phyloP scores from a whole-genome alignment of 2,797 vertebrate genomes.

The Heliangelus exortis region DNA sequence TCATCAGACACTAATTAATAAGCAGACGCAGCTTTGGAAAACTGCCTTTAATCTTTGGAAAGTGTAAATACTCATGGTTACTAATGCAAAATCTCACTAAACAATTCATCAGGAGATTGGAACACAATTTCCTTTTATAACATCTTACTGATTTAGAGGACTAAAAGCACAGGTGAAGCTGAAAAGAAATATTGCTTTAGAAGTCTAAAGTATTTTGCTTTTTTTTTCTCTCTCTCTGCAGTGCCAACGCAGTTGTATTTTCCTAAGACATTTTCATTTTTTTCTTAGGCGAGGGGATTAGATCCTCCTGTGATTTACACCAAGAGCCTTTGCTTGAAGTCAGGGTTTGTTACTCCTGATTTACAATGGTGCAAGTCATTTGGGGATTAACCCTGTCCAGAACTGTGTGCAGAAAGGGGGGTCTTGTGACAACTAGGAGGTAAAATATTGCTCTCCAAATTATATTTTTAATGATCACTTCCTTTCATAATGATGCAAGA shows the following conservation, averaged over 20 bases:
- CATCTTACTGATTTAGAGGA: conserved; percentile 55
- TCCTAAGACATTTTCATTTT: conserved; percentile 38
- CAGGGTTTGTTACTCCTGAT: conserved; percentile 52
- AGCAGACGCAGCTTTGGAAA: conserved; percentile 70
- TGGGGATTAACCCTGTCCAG: conserved; percentile 47
- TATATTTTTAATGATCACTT: conserved; percentile 73
- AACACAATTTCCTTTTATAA: conserved; percentile 67
- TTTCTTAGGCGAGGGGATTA: conserved; percentile 4
- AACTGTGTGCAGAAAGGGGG: conserved; percentile 4
- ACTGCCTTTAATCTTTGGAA: conserved; percentile 78
- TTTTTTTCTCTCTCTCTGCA: not conserved
- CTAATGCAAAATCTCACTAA: conserved; percentile 76
- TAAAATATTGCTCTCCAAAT: conserved; percentile 72
- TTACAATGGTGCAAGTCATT: conserved; percentile 55
- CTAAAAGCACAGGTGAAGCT: conserved; percentile 70
- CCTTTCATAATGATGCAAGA: conserved; percentile 73
- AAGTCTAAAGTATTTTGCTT: conserved; percentile 53
- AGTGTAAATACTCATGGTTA: conserved; percentile 70
- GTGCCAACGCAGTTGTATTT: conserved; percentile 52
- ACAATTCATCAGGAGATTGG: conserved; percentile 69
- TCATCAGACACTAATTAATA: conserved; percentile 77
- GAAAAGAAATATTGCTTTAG: conserved; percentile 64
- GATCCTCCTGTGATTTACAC: conserved; percentile 41
- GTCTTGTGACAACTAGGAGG: conserved; percentile 46
- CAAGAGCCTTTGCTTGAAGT: conserved; percentile 29